Evolutionary conservation across 2,888 invertebrate species (phyloP), one percentile per base, ranked within the genome.

Genomic region (Mythimna ferrago): DNA sequence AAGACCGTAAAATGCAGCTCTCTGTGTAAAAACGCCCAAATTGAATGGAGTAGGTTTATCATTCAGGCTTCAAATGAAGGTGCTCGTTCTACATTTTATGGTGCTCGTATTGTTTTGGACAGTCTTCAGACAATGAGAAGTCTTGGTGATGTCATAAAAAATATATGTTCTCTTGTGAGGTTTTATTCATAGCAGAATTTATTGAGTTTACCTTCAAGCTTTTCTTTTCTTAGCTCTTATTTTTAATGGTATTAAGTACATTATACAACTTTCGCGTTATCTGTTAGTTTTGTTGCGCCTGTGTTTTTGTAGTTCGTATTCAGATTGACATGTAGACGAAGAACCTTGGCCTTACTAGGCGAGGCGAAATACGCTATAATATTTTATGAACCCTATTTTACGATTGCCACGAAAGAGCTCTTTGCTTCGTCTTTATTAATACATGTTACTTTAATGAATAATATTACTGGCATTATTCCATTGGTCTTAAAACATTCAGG

Each of bases 1-100:
- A 88, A 86, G 89, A 89, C 91, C 92, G 91, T 94, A 92, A 94
- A 94, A 90, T 92, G 91, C 91, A 91, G 88, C 85, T 84, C 89
- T 88, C 77, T 72, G 71, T 90, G 89, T 88, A 89, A 89, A 88
- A 90, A 90, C 87, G 80, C 81, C 86, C 87, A 88, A 89, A 92
- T 91, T 90, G 89, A 91, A 92, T 90, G 80, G 83, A 88, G 80
- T 86, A 83, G 81, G 84, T 87, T 83, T 85, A 88, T 88, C 85
- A 86, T 85, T 84, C 80, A 86, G 82, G 80, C 83, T 86, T 84
- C 78, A 75, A 80, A 83, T 86, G 80, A 16, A 63, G 44, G 44
- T 60, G 57, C 62, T 21, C 44, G 62, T 72, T 66, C 64, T 26
- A 66, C 82, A 83, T 87, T 90, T 84, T 85, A 83, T 83, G 64